phyloP scores from a whole-genome alignment of 2,797 vertebrate genomes.

The Neosalanx taihuensis region DNA sequence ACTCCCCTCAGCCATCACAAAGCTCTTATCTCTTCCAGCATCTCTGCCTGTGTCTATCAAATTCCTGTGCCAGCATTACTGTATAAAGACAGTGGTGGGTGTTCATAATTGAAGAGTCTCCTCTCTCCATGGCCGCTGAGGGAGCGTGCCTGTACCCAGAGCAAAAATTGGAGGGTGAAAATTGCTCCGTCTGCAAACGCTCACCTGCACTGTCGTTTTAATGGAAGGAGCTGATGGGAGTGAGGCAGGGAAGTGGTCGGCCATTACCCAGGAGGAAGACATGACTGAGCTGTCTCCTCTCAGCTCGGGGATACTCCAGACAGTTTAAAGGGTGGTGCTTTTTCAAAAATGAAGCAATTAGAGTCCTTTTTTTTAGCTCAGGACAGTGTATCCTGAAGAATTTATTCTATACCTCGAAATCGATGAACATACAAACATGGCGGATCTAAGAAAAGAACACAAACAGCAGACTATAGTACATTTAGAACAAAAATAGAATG shows the following conservation, averaged over 20 bases:
- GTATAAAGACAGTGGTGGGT: not conserved
- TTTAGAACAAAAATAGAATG: not conserved
- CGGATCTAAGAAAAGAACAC: not conserved
- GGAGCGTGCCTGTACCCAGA: not conserved
- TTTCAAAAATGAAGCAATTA: not conserved
- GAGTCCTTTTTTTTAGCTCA: not conserved
- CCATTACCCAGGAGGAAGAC: slow-evolving; percentile 6
- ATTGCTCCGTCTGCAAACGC: slow-evolving; percentile 6
- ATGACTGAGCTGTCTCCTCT: not conserved
- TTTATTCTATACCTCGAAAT: not conserved
- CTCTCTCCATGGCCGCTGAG: not conserved
- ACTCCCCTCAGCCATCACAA: not conserved
- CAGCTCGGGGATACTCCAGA: slow-evolving; percentile 6
- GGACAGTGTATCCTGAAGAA: not conserved
- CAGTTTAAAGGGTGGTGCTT: not conserved
- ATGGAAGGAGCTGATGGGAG: not conserved
- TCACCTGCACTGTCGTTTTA: not conserved
- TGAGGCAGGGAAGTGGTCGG: not conserved
- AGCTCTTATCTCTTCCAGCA: not conserved
- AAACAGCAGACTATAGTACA: not conserved
- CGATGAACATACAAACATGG: not conserved
- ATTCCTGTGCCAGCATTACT: not conserved
- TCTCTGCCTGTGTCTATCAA: not conserved
- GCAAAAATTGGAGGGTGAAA: slow-evolving; percentile 9
- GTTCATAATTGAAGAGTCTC: not conserved